Percentiles rank a stretch among this genome's conserved stretches.
phyloP scores from a whole-genome alignment of 2,888 invertebrate species.

The Drosophila meridiana region DNA sequence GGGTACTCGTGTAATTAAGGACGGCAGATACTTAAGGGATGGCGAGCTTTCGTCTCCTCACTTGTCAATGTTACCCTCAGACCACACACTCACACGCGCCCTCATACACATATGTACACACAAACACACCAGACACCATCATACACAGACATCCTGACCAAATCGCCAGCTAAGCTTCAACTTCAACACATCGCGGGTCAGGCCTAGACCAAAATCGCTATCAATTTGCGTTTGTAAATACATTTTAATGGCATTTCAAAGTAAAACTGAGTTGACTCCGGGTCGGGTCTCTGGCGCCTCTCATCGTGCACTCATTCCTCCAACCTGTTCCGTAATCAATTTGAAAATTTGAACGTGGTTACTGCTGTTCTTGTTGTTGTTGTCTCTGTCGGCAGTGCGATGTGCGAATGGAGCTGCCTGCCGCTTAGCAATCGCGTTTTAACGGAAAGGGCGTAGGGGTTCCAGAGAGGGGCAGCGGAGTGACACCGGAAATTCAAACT shows the following conservation, averaged over 20 bases:
- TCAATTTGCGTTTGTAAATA: conserved; percentile 81
- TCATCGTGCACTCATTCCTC: conserved; percentile 23
- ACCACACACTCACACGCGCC: conserved; percentile 12
- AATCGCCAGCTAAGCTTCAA: conserved; percentile 70
- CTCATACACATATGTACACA: not conserved
- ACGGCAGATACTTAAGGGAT: conserved; percentile 22
- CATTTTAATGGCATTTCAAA: conserved; percentile 81
- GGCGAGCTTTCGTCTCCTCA: not conserved
- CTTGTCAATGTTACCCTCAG: conserved; percentile 10
- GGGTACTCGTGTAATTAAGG: conserved; percentile 16
- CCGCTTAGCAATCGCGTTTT: conserved; percentile 22
- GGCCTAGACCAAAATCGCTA: conserved; percentile 71
- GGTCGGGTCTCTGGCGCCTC: conserved; percentile 9
- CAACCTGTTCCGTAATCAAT: conserved; percentile 67
- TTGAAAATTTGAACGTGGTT: conserved; percentile 67
- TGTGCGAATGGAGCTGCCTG: conserved; percentile 23
- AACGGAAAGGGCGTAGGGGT: not conserved
- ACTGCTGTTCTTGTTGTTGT: conserved; percentile 11
- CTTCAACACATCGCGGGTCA: conserved; percentile 63
- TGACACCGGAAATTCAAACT: conserved; percentile 82
- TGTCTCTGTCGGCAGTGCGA: conserved; percentile 16
- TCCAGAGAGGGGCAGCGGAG: conserved; percentile 25
- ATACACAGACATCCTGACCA: conserved; percentile 33
- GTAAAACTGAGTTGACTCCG: conserved; percentile 66
- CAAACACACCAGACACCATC: not conserved